phyloP scores from a whole-genome alignment of 1,140 invertebrate species.

The Dufourea novaeangliae region DNA sequence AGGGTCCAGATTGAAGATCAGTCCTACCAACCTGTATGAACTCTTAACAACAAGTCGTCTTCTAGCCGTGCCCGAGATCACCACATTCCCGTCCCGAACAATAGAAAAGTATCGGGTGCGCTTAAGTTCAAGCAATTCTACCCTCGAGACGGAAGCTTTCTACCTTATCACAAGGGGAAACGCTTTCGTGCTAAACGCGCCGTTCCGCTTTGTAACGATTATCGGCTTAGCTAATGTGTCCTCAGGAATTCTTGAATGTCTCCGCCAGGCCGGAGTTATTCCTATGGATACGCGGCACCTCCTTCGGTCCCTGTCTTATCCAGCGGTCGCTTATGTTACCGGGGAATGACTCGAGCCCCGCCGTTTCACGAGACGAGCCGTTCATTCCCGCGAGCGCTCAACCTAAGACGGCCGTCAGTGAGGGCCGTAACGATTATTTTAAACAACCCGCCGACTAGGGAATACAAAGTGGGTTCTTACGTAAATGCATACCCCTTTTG shows the following conservation, averaged over 20 bases:
- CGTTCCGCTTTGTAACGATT: slow-evolving; percentile 28
- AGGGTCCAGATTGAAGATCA: too few species aligned
- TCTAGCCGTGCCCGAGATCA: background rate
- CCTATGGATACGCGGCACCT: background rate
- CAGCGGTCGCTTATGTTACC: slow-evolving; percentile 23
- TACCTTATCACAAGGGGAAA: background rate
- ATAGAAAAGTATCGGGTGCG: background rate
- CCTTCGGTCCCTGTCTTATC: slow-evolving; percentile 28
- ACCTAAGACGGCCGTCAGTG: slow-evolving; percentile 46
- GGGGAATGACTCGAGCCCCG: background rate
- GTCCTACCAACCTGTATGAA: too few species aligned
- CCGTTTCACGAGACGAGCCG: slow-evolving; percentile 24
- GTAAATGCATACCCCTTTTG: slow-evolving; percentile 69
- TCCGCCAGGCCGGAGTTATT: slow-evolving; percentile 11
- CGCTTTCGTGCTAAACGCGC: slow-evolving; percentile 11
- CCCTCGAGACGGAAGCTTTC: background rate
- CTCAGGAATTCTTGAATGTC: slow-evolving; percentile 31
- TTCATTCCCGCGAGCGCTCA: slow-evolving; percentile 46
- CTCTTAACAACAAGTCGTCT: too few species aligned
- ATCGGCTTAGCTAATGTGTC: slow-evolving; percentile 44
- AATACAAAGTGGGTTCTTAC: slow-evolving; percentile 79
- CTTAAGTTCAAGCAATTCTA: background rate
- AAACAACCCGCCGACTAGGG: slow-evolving; percentile 69
- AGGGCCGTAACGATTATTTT: slow-evolving; percentile 76
- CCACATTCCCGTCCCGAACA: too few species aligned